These are phyloP conservation scores for Chymomyza fuscimana DNA, from an alignment of 2,888 invertebrate genomes.

Conservation along the genomic window DNA sequence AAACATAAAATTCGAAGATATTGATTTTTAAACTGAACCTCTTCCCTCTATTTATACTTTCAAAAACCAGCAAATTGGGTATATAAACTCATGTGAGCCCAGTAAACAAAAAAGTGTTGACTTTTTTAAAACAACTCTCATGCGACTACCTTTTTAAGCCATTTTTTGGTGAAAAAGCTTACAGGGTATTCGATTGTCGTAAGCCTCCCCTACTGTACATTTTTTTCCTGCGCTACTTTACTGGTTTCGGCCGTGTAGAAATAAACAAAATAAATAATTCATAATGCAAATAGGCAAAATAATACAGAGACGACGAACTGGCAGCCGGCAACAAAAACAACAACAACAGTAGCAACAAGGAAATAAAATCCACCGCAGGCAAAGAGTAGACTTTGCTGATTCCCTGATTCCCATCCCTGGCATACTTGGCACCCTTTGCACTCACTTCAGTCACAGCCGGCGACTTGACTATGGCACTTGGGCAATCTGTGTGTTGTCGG, in stretches of 20 bases:
- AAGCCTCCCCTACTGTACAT: not conserved
- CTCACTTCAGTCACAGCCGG: not conserved
- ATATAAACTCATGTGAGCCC: no score
- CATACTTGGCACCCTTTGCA: not conserved
- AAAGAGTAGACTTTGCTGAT: not conserved
- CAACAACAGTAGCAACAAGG: slow-evolving; percentile 32
- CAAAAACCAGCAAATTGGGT: no score
- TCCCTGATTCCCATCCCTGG: not conserved
- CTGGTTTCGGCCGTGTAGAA: slow-evolving; percentile 34
- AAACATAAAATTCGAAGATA: no score
- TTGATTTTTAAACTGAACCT: no score
- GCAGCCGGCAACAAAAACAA: slow-evolving; percentile 21
- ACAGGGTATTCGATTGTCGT: no score
- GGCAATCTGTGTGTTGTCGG: slow-evolving; percentile 34
- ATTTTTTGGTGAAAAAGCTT: no score
- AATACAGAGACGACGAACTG: slow-evolving; percentile 29
- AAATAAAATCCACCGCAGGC: slow-evolving; percentile 37
- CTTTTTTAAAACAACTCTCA: no score
- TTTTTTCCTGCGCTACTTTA: slow-evolving; percentile 16
- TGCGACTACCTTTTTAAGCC: no score
- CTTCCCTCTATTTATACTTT: no score
- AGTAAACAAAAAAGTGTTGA: no score
- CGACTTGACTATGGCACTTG: slow-evolving; percentile 17
- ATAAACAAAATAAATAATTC: slow-evolving; percentile 71
- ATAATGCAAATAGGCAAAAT: slow-evolving; percentile 69